Evolutionary conservation across 2,113 vertebrate genomes (phyloP).

Genomic region (Microcebus griseorufus): DNA sequence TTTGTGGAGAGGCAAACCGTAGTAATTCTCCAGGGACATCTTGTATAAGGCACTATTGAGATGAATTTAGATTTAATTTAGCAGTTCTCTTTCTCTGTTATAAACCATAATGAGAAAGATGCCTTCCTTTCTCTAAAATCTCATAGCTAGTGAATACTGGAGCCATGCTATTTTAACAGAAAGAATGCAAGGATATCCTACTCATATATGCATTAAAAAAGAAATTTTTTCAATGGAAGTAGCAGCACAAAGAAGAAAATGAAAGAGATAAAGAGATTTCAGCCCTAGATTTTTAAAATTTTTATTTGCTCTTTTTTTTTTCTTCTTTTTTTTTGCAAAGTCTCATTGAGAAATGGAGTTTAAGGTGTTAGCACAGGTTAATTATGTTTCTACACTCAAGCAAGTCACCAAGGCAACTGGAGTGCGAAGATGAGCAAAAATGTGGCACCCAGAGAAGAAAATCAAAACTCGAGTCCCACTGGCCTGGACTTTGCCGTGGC

Average conservation of each 20-base stretch:
- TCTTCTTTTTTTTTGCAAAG: background rate
- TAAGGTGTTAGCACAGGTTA: conserved; percentile 27
- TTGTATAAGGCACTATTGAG: conserved; percentile 54
- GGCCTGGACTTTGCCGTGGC: background rate
- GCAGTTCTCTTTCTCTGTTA: conserved; percentile 50
- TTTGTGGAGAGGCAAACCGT: conserved; percentile 27
- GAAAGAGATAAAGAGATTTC: conserved; percentile 31
- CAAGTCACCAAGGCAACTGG: conserved; percentile 35
- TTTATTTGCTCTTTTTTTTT: background rate
- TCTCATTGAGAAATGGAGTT: conserved; percentile 54
- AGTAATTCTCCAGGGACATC: conserved; percentile 50
- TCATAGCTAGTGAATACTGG: background rate
- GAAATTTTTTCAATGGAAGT: background rate
- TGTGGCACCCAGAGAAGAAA: background rate
- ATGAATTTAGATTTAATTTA: conserved; percentile 69
- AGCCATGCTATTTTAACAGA: background rate
- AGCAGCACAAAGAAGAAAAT: conserved; percentile 6
- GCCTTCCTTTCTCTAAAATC: background rate
- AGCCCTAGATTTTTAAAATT: conserved; percentile 45
- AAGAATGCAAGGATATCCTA: conserved; percentile 49
- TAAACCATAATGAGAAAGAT: conserved; percentile 28
- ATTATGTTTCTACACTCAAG: conserved; percentile 41
- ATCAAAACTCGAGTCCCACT: background rate
- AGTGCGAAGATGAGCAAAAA: background rate
- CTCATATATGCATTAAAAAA: conserved; percentile 48